Evolutionary conservation across 2,113 vertebrate genomes (phyloP), one percentile per base, ranked within the genome.

Genomic region (Ciconia maguari): DNA sequence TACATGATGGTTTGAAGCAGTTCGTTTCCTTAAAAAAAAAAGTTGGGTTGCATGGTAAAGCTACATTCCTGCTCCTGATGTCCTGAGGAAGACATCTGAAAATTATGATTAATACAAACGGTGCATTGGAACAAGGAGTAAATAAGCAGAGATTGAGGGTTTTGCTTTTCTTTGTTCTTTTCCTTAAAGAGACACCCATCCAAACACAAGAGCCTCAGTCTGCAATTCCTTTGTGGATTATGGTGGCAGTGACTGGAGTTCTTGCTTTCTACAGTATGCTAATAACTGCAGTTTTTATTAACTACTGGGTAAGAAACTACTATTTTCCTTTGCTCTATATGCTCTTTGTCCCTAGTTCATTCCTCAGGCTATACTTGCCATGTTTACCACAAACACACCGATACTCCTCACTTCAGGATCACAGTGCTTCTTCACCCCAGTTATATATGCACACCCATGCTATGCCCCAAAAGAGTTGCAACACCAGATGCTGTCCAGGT

Each of bases 291-390:
- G 60, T 65, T 92, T 95, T 98, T 92, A 72, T 44, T 93, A 83
- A 66, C 89, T 96, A 89, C 79, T 98, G 98, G 98, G 98, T 98
- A 98, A 98, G 98, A 95, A 93, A 97, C 58, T 13, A 83, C 55
- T 74, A 0, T 92, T 89, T 76, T 61, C 27, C 42, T 85, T 83
- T 87, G 13, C 8, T 79, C 10, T 62, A 1, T 66, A 22, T 60
- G 30, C 4, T 76, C 57, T 71, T 74, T 90, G 75, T 57, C 42
- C 41, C 58, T 42, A 27, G 9, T 29, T 52, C 0, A 44, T 70
- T 61, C 89, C 49, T 90, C 26, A 49, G 55, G 32, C 65, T 65
- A 13, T 52, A 42, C 13, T 66, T 77, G 49, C n/a, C 19, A 9
- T 13, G 9, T 46, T 76, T 81, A 38, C 38, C 36, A 72, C 16